phyloP scores from a whole-genome alignment of 2,113 vertebrate genomes.

The Chrysochloris asiatica region DNA sequence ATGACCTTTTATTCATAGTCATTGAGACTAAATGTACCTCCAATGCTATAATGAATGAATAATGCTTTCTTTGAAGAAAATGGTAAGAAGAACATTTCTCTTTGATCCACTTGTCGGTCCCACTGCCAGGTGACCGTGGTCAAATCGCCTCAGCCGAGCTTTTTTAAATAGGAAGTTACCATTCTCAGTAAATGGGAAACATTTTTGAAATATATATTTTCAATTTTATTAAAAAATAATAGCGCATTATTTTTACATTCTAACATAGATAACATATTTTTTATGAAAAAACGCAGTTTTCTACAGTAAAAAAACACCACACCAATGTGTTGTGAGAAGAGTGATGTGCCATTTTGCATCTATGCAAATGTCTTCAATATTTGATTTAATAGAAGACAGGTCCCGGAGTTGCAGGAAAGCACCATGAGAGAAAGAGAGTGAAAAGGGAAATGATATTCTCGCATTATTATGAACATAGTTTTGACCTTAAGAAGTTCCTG shows the following conservation, averaged over 20 bases:
- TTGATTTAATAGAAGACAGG: background rate
- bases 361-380: background rate
- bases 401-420: background rate
- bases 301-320: background rate
- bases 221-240: background rate
- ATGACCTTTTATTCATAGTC: conserved; percentile 10
- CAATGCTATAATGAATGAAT: background rate
- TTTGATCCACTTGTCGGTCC: background rate
- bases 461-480: background rate
- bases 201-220: background rate
- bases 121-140: background rate
- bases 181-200: too few species aligned
- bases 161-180: background rate
- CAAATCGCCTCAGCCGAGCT: background rate
- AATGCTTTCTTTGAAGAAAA: background rate
- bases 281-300: background rate
- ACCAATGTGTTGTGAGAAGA: background rate
- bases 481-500: too few species aligned
- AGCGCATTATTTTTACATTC: background rate
- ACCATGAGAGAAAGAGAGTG: background rate
- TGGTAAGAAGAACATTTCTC: background rate
- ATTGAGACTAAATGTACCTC: conserved; percentile 4
- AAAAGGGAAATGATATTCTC: background rate
- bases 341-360: background rate
- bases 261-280: background rate